phyloP scores from a whole-genome alignment of 2,113 vertebrate genomes.

The Crotalus tigris region DNA sequence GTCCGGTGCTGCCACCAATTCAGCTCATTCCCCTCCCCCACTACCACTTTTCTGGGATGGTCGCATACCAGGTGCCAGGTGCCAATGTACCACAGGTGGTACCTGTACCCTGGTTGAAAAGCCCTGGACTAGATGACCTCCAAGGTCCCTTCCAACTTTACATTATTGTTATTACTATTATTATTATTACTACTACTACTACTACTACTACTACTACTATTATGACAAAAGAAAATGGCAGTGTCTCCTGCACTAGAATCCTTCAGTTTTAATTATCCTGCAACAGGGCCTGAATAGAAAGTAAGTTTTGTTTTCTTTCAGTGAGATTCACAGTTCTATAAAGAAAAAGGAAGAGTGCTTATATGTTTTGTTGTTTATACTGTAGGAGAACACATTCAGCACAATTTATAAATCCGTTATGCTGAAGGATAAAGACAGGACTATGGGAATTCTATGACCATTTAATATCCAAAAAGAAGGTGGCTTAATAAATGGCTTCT shows the following conservation, averaged over 20 bases:
- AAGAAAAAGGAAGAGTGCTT: not conserved
- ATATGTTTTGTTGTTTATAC: not conserved
- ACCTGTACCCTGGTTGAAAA: no score
- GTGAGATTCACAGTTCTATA: not conserved
- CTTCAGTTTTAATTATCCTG: not conserved
- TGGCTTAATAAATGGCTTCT: not conserved
- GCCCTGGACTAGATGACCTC: no score
- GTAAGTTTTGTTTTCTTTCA: not conserved
- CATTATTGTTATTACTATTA: no score
- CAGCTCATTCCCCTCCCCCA: no score
- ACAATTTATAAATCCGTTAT: not conserved
- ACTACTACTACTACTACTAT: not conserved
- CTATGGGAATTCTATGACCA: not conserved
- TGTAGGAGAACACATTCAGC: not conserved
- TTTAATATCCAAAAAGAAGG: not conserved
- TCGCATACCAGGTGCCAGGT: no score
- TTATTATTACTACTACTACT: no score
- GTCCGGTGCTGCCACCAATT: no score
- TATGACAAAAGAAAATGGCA: not conserved
- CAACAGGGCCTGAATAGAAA: not conserved
- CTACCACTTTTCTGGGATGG: no score
- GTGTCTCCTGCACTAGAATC: not conserved
- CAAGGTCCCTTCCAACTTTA: no score
- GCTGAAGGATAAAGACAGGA: not conserved
- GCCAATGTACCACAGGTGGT: no score